Conservation (phyloP, 1,140 invertebrate species). For the Aphaenogaster ashmeadi region DNA sequence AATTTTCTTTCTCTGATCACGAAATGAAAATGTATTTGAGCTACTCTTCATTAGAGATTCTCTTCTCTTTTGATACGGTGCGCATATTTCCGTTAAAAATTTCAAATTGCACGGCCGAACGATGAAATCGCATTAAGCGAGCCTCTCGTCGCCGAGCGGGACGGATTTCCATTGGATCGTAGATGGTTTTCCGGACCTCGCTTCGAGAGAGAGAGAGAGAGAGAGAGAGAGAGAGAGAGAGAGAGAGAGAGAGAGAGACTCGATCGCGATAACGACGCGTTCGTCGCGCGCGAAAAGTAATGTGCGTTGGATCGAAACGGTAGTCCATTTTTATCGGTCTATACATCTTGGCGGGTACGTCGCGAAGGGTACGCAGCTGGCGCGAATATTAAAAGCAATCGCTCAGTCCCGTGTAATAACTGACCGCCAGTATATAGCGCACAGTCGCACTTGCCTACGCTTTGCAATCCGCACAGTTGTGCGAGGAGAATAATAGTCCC, state of each 20-base stretch:
- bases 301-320: constrained; percentile 68
- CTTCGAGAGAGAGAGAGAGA: too few relatives aligned
- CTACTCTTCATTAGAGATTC: not conserved
- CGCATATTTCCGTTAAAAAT: constrained; percentile 54
- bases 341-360: constrained; percentile 71
- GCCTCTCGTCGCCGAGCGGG: constrained; percentile 5
- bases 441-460: constrained; percentile 65
- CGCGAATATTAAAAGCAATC: constrained; percentile 84
- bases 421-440: constrained; percentile 76
- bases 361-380: constrained; percentile 77
- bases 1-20: not conserved
- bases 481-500: constrained; percentile 43
- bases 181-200: constrained; percentile 52
- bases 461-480: constrained; percentile 44
- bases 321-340: constrained; percentile 80
- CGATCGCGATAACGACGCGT: constrained; percentile 44
- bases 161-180: constrained; percentile 57
- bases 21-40: not conserved
- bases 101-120: constrained; percentile 44
- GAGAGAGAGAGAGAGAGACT: too few relatives aligned
- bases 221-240: too few relatives aligned
- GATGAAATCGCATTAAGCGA: constrained; percentile 69
- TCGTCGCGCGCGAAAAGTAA: constrained; percentile 69
- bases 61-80: not conserved
- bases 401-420: constrained; percentile 82